These are phyloP conservation scores for Tenthredo scrophulariae DNA, from an alignment of 2,888 invertebrate genomes.

Conservation along the genomic window DNA sequence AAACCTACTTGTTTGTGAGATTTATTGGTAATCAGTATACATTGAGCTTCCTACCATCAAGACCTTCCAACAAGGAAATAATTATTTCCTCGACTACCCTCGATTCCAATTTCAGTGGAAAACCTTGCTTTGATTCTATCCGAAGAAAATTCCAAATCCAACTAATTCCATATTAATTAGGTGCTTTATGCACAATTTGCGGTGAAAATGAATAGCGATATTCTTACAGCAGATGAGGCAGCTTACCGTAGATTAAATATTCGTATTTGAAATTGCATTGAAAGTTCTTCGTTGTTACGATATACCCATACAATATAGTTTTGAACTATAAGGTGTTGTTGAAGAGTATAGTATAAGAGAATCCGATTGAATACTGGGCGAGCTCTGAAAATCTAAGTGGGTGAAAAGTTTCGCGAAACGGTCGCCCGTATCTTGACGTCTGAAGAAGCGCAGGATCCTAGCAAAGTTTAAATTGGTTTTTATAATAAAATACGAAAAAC, in stretches of 20 bases:
- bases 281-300: background rate
- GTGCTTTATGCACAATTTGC: background rate
- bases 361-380: background rate
- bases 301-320: background rate
- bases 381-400: background rate
- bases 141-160: too few species aligned
- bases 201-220: background rate
- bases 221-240: background rate
- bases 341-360: conserved; percentile 7
- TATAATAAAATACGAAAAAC: background rate
- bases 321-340: background rate
- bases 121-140: too few species aligned
- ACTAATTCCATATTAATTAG: too few species aligned
- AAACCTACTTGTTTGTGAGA: background rate
- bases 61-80: background rate
- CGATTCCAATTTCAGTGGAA: too few species aligned
- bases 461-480: conserved; percentile 38
- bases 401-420: conserved; percentile 18
- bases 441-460: background rate
- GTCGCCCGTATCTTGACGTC: background rate
- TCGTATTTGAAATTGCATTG: background rate
- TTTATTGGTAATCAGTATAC: background rate
- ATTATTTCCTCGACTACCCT: background rate
- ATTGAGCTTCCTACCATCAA: background rate
- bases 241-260: background rate